A percentile compares a stretch with the other conserved stretches of the same genome.
These are phyloP conservation scores for Megaceryle maxima DNA, from an alignment of 2,113 vertebrate species.

Conservation along the genomic window DNA sequence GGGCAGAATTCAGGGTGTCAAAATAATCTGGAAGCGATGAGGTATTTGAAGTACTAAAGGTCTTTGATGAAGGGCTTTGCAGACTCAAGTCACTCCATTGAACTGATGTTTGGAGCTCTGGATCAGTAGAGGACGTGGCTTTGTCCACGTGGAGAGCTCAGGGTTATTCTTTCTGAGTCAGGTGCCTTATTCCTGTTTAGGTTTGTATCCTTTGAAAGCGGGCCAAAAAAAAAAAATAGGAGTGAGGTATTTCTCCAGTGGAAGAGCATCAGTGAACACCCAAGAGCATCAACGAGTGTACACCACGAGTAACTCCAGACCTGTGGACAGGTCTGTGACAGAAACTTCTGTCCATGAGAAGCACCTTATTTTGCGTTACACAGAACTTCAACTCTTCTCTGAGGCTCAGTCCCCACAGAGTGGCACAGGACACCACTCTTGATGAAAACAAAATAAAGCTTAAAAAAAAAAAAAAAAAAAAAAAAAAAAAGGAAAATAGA, in stretches of 20 bases:
- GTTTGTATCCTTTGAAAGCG: fast-evolving
- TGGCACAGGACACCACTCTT: background rate
- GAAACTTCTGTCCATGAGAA: fast-evolving
- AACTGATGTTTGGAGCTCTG: background rate
- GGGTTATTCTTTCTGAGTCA: too few relatives aligned
- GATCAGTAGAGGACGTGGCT: background rate
- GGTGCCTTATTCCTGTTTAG: background rate
- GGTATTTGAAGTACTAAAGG: background rate
- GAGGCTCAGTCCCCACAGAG: fast-evolving
- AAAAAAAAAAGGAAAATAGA: fast-evolving
- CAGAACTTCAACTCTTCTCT: too few relatives aligned
- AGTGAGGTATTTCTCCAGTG: background rate
- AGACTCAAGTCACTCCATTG: background rate
- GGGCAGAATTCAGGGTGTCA: background rate
- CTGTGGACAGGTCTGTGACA: fast-evolving
- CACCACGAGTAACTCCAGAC: too few relatives aligned
- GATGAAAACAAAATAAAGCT: too few relatives aligned
- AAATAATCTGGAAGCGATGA: background rate
- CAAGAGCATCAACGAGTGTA: too few relatives aligned
- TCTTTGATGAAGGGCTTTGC: background rate
- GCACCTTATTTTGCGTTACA: fast-evolving
- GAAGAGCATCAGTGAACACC: fast-evolving
- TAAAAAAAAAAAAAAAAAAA: too few relatives aligned
- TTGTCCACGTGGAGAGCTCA: background rate
- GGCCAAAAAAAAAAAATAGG: background rate